Percentiles rank a stretch among this genome's conserved stretches.
Evolutionary conservation across 2,888 invertebrate species (phyloP).

Genomic region (Monochamus alternatus): DNA sequence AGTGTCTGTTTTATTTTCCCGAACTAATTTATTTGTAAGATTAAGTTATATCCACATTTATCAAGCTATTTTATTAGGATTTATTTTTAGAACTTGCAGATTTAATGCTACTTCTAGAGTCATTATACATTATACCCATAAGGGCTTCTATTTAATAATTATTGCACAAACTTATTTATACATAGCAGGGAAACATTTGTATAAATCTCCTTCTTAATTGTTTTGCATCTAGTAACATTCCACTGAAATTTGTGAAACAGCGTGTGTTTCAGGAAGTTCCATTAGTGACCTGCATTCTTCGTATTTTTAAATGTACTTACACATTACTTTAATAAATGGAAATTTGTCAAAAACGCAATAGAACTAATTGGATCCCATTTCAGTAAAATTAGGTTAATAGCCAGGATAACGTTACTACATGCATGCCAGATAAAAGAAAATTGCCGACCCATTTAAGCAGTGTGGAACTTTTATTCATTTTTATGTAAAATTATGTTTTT

Average conservation of each 20-base stretch:
- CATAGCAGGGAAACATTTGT: neutral
- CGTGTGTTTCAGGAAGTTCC: too few species aligned
- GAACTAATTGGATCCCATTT: conserved; percentile 4
- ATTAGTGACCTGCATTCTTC: conserved; percentile 1
- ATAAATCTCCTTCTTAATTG: neutral
- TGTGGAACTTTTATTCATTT: conserved; percentile 12
- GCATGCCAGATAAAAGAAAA: neutral
- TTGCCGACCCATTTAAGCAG: neutral
- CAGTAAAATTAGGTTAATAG: conserved; percentile 15
- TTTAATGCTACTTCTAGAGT: too few species aligned
- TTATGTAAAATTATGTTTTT: conserved; percentile 9
- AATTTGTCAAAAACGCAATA: conserved; percentile 10
- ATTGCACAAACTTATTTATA: too few species aligned
- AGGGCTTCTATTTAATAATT: too few species aligned
- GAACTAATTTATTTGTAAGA: too few species aligned
- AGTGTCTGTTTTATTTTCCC: neutral
- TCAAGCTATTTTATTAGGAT: too few species aligned
- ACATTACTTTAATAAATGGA: conserved; percentile 17
- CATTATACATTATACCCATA: too few species aligned
- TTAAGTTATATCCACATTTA: too few species aligned
- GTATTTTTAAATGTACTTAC: neutral
- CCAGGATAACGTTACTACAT: conserved; percentile 6
- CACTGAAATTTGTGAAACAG: neutral
- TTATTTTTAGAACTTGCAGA: too few species aligned
- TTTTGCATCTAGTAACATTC: neutral